These are phyloP conservation scores for Chelmon rostratus DNA, from an alignment of 2,797 vertebrate species.

Conservation along the genomic window DNA sequence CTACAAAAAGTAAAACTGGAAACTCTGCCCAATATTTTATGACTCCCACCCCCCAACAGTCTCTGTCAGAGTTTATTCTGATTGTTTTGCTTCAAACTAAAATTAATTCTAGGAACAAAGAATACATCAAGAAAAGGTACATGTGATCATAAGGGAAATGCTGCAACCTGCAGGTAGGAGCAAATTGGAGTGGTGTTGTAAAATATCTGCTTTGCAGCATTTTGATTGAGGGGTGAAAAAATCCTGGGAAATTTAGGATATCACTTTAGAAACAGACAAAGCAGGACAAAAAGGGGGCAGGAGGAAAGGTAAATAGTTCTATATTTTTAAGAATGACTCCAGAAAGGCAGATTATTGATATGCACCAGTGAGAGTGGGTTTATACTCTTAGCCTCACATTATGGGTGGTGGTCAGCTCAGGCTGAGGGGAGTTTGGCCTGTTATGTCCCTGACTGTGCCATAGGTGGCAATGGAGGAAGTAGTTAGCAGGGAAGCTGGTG, in stretches of 20 bases:
- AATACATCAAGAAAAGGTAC: neutral
- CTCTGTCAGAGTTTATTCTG: neutral
- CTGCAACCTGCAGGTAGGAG: neutral
- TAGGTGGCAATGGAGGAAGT: conserved; percentile 85
- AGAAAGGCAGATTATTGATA: neutral
- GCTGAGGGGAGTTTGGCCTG: conserved; percentile 61
- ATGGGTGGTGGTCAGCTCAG: conserved; percentile 18
- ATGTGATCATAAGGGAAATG: neutral
- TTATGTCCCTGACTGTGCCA: conserved; percentile 79
- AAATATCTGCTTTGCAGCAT: neutral
- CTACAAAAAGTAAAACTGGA: neutral
- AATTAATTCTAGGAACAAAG: neutral
- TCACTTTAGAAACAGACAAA: neutral
- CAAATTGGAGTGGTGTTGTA: neutral
- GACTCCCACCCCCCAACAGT: neutral
- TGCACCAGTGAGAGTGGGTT: neutral
- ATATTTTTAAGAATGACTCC: neutral
- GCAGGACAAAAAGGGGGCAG: neutral
- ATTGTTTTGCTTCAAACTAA: neutral
- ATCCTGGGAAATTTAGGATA: conserved; percentile 20
- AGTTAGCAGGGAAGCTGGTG: conserved; percentile 11
- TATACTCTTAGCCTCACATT: neutral
- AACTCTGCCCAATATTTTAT: neutral
- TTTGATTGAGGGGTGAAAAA: neutral
- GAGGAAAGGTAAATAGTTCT: neutral